Conservation (phyloP, 64 coral and sea anemone species). For the Stichodactyla mertensii region DNA sequence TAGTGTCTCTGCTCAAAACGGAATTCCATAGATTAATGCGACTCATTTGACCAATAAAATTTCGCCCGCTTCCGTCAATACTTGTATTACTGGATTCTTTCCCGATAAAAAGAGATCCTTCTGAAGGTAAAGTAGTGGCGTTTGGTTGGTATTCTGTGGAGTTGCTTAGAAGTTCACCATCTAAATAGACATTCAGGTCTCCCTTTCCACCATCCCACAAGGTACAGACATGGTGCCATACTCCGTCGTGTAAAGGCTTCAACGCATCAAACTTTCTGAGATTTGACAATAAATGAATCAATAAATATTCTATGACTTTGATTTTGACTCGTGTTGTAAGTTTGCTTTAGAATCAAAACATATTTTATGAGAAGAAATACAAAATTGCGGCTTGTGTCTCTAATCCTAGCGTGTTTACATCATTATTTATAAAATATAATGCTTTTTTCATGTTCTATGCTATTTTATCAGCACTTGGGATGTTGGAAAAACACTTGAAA, state of each 20-base stretch:
- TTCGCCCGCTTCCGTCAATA: background rate
- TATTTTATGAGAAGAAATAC: too few species aligned
- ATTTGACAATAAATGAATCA: background rate
- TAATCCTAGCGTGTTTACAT: too few species aligned
- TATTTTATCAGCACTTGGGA: too few species aligned
- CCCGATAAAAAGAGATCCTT: background rate
- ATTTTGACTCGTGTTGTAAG: too few species aligned
- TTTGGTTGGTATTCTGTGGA: background rate
- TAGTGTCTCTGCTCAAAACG: background rate
- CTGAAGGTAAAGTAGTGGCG: background rate
- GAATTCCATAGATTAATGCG: slow-evolving; percentile 2
- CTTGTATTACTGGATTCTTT: background rate
- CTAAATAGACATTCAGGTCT: background rate
- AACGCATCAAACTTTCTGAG: background rate
- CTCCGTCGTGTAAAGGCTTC: background rate
- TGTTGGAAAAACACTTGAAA: too few species aligned
- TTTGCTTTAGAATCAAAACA: too few species aligned
- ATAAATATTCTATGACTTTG: background rate
- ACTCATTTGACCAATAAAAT: background rate
- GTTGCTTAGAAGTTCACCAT: background rate
- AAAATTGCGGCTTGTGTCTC: too few species aligned
- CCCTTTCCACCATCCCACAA: background rate
- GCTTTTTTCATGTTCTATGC: too few species aligned
- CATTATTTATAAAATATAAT: too few species aligned
- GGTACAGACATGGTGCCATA: slow-evolving; percentile 10